Base-by-base conservation (phyloP, 2,888 invertebrate species). In the Limnephilus rhombicus region DNA sequence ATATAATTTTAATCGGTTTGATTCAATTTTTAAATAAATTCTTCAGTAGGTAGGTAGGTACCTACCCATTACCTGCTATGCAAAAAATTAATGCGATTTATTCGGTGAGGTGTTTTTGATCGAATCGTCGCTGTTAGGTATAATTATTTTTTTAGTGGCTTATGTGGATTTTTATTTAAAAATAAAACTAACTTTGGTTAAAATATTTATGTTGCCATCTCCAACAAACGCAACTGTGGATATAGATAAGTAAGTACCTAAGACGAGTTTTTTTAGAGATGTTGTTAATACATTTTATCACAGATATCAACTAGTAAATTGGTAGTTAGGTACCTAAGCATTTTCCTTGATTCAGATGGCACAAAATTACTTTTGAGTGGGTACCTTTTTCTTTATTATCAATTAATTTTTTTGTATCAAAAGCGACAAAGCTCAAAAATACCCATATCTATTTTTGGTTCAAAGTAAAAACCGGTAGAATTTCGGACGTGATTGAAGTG, bases 41-140 rank as follows among this genome's bases (percentile, higher is more conserved):
- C 24, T 68, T 68, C 24, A n/a, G 29, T 83, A 81, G 29, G 29
- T 31, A 31, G 37, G 3, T 91, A 91, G 34, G 85, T 85, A 91
- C 49, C 18, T 29, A 90, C n/a, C n/a, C n/a, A n/a, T n/a, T n/a
- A n/a, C 31, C 49, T 91, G 24, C 34, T 15, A 34, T 24, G 2
- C 4, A 83, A 68, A 68, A 68, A 68, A 68, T 2, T 0, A 53
- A 53, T 53, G 53, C 68, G 9, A 24, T 68, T 24, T 68, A 24
- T 68, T n/a, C n/a, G n/a, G 1, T 24, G 9, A 24, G 7, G 9
- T 24, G 68, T 68, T 24, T 68, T 68, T 68, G 9, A n/a, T 68
- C 7, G 7, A 24, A 9, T 68, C 24, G 68, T 68, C 9, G 68
- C 9, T 9, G n/a, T 24, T 68, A 31, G 31, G 31, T 31, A 68